Base-by-base conservation (phyloP, 2,113 vertebrate species). In the Crotophaga sulcirostris region DNA sequence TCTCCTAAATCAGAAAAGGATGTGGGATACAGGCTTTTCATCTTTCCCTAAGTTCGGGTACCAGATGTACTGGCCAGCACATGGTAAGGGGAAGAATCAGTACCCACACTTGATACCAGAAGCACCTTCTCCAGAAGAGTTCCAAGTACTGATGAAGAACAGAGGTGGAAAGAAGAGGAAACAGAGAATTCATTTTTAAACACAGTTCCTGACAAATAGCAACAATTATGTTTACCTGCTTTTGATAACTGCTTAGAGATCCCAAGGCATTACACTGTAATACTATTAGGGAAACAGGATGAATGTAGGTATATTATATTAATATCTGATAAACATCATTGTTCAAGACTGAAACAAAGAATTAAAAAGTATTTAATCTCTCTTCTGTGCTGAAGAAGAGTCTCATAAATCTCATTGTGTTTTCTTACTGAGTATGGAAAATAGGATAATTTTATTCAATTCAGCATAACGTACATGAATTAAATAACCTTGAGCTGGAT, bases 311-410 rank as follows among this genome's bases (percentile, higher is more conserved):
- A 59, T 67, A 54, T 84, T 76, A 68, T 44, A 79, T 72, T 87
- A 69, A 24, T 89, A 73, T 40, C 60, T 74, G 29, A 84, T 77
- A 82, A 89, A 93, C 42, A 79, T 47, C 2, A 66, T 79, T 69
- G 79, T 54, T 82, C 62, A 90, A 91, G 44, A 18, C 58, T 87
- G n/a, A 87, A 92, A 92, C 36, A 93, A 94, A 94, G 36, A 73
- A 42, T n/a, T 73, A 52, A 77, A 85, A 95, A 77, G 26, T 47
- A 93, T 25, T 84, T 87, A 26, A 66, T 85, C n/a, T 93, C n/a
- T 91, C 21, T 74, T 68, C 47, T 59, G 40, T 76, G 47, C 63
- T 80, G n/a, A 72, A 87, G 36, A 78, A 68, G 8, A 51, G 14
- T 38, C 33, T 88, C 25, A 69, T 87, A 73, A 94, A 83, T 86